Base-by-base conservation (phyloP, 2,797 vertebrate species). In the Chaunax sp. region DNA sequence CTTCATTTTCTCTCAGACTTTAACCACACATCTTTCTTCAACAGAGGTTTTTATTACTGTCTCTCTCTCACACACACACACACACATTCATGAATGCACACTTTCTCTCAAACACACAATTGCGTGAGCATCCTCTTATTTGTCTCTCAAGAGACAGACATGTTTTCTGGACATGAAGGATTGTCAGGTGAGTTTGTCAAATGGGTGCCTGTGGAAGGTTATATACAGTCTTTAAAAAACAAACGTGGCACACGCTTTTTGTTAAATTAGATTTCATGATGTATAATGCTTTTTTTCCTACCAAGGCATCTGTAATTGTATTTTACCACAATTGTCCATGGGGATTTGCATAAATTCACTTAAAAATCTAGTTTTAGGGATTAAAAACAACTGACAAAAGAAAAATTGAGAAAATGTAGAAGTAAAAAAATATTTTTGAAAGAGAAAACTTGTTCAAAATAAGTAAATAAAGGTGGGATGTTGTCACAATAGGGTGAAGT, bases 181-280 rank as follows among this genome's bases (percentile, higher is more conserved):
- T 69, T 75, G 78, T 64, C 80, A 90, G 79, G 83, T 86, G 82
- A 81, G 50, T 80, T 83, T 84, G 82, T 86, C 75, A 83, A 83
- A 83, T n/a, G 43, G 52, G 41, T 72, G 46, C 33, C 82, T 47
- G 40, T 50, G 22, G 22, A n/a, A 44, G 54, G n/a, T 52, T 18
- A 35, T 30, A 85, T 82, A 82, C 14, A 40, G 15, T 5, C 38
- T 15, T 15, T 40, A 75, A 86, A 41, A 40, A 2, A 35, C 14
- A 47, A 47, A 84, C 93, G 91, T 91, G 86, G 90, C 85, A 89
- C 92, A 92, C 79, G 83, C 81, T 22, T 92, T 84, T 87, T 84
- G 82, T 87, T 93, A 10, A 35, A 35, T 35, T 35, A 26, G 47
- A 15, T 15, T 50, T 16, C 14, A 40, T 40, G 38, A 37, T 37